Conservation (phyloP, 2,888 invertebrate species). For the Tupiocoris notatus region DNA sequence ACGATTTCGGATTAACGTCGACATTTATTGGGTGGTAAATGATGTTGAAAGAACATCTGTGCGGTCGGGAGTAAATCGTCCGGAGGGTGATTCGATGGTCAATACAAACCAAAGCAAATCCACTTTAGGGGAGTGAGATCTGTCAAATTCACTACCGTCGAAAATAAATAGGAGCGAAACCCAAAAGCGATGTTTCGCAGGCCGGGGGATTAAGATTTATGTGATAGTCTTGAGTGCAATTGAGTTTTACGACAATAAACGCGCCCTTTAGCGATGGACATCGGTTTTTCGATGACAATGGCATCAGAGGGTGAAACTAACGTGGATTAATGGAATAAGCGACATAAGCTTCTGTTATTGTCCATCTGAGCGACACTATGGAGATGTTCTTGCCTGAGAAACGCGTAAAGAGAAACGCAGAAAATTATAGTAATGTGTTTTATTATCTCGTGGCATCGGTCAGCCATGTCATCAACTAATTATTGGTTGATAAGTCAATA, state of each 20-base stretch:
- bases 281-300: too few relatives aligned
- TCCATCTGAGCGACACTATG: not conserved
- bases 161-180: not conserved
- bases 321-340: not conserved
- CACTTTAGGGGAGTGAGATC: not conserved
- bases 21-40: not conserved
- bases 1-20: not conserved
- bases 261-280: not conserved
- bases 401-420: too few relatives aligned
- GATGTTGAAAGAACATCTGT: conserved; percentile 1
- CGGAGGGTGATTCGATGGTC: not conserved
- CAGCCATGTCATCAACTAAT: too few relatives aligned
- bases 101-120: not conserved
- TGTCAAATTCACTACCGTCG: not conserved
- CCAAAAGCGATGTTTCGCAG: too few relatives aligned
- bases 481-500: too few relatives aligned
- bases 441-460: too few relatives aligned
- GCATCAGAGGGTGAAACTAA: not conserved
- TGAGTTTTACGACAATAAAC: not conserved
- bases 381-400: not conserved
- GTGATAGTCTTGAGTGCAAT: not conserved
- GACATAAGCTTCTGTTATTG: not conserved
- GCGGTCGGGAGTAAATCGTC: not conserved
- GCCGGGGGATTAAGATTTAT: not conserved
- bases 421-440: too few relatives aligned